These are phyloP conservation scores for Cryptosula pallasiana DNA, from an alignment of 2,888 invertebrate genomes.

Conservation along the genomic window DNA sequence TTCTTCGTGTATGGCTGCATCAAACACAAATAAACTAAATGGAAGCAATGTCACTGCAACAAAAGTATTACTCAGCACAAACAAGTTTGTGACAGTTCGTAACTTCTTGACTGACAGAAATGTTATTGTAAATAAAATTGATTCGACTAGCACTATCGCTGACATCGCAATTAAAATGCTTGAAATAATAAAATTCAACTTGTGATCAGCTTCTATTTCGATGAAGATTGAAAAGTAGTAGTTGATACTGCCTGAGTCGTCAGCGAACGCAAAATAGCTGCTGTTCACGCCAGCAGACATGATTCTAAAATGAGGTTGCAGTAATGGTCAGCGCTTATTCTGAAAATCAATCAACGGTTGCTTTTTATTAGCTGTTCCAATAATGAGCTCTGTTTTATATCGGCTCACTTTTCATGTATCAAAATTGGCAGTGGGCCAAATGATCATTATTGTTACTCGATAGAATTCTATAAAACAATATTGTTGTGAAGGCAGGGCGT, in stretches of 20 bases:
- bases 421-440: too few species aligned
- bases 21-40: background rate
- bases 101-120: background rate
- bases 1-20: background rate
- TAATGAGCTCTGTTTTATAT: too few species aligned
- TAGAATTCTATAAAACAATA: too few species aligned
- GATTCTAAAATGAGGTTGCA: background rate
- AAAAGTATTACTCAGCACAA: background rate
- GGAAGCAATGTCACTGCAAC: background rate
- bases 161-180: background rate
- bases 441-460: too few species aligned
- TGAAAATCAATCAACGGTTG: too few species aligned
- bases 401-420: too few species aligned
- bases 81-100: background rate
- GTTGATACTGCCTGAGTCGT: background rate
- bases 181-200: background rate
- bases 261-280: background rate
- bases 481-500: too few species aligned
- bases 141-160: background rate
- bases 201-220: background rate
- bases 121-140: background rate
- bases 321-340: too few species aligned
- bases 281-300: background rate
- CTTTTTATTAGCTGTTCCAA: too few species aligned
- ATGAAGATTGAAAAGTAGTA: background rate